These are phyloP conservation scores for Scyliorhinus canicula DNA, from an alignment of 2,797 vertebrate species.

Conservation along the genomic window DNA sequence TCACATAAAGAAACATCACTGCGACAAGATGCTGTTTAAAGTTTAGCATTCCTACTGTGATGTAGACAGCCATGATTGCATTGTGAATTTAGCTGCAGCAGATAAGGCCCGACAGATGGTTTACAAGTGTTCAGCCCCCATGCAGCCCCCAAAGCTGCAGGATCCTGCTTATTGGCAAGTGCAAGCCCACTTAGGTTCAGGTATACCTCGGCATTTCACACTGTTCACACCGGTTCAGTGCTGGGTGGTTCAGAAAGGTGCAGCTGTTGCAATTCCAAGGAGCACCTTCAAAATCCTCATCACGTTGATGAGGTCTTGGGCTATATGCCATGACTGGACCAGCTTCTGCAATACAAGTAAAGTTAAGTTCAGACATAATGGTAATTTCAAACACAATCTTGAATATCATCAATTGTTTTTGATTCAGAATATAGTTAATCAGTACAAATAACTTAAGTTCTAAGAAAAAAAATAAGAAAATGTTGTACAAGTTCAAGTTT, in stretches of 20 bases:
- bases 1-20: constrained; percentile 13
- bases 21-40: constrained; percentile 28
- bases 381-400: not conserved
- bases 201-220: constrained; percentile 98
- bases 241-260: constrained; percentile 98
- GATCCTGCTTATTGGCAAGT: constrained; percentile 48
- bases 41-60: constrained; percentile 25
- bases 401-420: not conserved
- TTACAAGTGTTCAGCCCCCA: constrained; percentile 49
- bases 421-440: not conserved
- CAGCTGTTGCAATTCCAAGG: constrained; percentile 98
- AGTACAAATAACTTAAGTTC: not conserved
- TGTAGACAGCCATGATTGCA: constrained; percentile 36
- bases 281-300: constrained; percentile 95
- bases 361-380: constrained; percentile 1
- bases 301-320: constrained; percentile 66
- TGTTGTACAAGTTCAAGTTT: not conserved
- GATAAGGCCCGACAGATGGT: constrained; percentile 50
- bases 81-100: constrained; percentile 46
- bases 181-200: constrained; percentile 62
- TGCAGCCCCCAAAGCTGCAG: constrained; percentile 48
- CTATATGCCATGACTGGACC: constrained; percentile 43
- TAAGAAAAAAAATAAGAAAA: not conserved
- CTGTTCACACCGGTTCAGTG: constrained; percentile 96
- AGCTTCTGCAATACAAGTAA: constrained; percentile 16